Conservation (phyloP, 2,888 invertebrate genomes). For the Amorpha juglandis region DNA sequence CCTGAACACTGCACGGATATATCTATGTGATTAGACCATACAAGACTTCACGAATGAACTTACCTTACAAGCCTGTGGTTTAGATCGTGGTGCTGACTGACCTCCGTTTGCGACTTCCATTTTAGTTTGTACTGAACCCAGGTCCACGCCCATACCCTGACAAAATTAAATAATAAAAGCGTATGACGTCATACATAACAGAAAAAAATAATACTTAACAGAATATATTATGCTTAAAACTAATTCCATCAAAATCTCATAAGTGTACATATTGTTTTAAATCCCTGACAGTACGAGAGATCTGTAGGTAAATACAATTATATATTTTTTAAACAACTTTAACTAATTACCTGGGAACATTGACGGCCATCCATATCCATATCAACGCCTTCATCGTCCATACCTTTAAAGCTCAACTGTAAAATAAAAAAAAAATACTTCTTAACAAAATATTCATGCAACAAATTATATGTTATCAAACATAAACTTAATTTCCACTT, state of each 20-base stretch:
- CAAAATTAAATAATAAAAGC: constrained; percentile 37
- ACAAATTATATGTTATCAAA: not conserved
- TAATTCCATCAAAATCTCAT: not conserved
- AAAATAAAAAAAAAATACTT: constrained; percentile 38
- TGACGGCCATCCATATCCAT: constrained; percentile 80
- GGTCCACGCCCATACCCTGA: constrained; percentile 78
- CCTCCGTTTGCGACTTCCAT: constrained; percentile 75
- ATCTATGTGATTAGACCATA: no score
- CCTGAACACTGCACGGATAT: no score
- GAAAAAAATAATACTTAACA: not conserved
- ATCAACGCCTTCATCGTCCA: constrained; percentile 81
- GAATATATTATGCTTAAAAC: not conserved
- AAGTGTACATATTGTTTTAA: no score
- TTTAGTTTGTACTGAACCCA: constrained; percentile 80
- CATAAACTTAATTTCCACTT: no score
- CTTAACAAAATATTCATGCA: not conserved
- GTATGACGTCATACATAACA: not conserved
- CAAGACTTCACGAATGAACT: constrained; percentile 32
- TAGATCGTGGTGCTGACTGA: constrained; percentile 82
- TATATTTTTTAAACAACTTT: not conserved
- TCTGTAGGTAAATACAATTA: constrained; percentile 6
- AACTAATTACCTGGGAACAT: constrained; percentile 70
- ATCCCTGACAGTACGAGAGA: no score
- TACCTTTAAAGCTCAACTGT: constrained; percentile 80
- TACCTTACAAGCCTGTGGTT: constrained; percentile 90